Evolutionary conservation across 2,797 vertebrate genomes (phyloP).

Genomic region (Adelosebastes latens): DNA sequence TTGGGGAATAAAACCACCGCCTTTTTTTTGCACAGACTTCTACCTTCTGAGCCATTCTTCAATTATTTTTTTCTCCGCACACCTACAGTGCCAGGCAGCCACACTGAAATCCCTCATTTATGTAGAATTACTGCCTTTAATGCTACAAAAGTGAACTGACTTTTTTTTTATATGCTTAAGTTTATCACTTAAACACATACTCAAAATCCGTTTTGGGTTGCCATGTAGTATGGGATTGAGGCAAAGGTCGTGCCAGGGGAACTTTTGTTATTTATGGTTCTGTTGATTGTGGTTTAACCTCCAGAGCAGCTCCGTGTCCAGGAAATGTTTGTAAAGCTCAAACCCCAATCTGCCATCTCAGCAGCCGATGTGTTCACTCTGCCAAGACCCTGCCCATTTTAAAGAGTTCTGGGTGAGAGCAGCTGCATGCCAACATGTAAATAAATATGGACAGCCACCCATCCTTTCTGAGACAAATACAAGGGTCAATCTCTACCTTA

Average conservation of each 20-base stretch:
- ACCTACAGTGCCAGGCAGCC: background rate
- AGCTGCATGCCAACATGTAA: slow-evolving; percentile 34
- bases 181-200: background rate
- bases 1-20: background rate
- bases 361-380: background rate
- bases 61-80: background rate
- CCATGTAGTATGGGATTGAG: background rate
- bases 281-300: slow-evolving; percentile 19
- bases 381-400: slow-evolving; percentile 24
- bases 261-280: background rate
- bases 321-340: slow-evolving; percentile 15
- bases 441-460: slow-evolving; percentile 24
- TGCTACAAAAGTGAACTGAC: accelerated
- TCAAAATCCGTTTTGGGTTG: background rate
- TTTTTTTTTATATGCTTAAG: background rate
- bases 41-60: background rate
- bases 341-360: slow-evolving; percentile 20
- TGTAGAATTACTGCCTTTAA: background rate
- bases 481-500: background rate
- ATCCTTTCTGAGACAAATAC: background rate
- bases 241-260: background rate
- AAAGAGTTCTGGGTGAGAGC: slow-evolving; percentile 7
- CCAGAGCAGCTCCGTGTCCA: background rate
- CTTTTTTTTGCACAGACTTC: background rate
- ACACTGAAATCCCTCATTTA: background rate